These are phyloP conservation scores for Laupala kohalensis DNA, from an alignment of 1,140 invertebrate genomes.

Conservation along the genomic window DNA sequence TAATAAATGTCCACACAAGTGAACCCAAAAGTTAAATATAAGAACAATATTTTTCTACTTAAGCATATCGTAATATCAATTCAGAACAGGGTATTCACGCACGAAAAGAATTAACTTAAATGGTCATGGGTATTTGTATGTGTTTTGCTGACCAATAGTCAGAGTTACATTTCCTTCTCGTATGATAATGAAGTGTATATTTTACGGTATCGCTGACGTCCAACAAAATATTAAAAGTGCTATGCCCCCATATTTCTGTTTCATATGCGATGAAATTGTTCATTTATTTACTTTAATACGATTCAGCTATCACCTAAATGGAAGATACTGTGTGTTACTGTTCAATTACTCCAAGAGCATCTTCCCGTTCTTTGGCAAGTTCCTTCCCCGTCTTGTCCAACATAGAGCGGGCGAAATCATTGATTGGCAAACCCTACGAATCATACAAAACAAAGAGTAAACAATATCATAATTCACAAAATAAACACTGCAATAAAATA, in stretches of 20 bases:
- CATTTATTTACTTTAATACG: too few relatives aligned
- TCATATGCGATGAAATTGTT: too few relatives aligned
- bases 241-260: too few relatives aligned
- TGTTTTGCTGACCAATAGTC: too few relatives aligned
- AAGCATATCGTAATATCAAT: too few relatives aligned
- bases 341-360: slow-evolving; percentile 67
- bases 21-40: too few relatives aligned
- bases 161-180: too few relatives aligned
- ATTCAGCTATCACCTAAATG: slow-evolving; percentile 4
- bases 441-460: not conserved
- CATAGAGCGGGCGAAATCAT: slow-evolving; percentile 74
- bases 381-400: slow-evolving; percentile 80
- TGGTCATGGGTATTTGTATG: too few relatives aligned
- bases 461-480: too few relatives aligned
- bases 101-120: not conserved
- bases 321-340: slow-evolving; percentile 41
- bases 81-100: not conserved
- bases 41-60: too few relatives aligned
- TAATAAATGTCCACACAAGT: too few relatives aligned
- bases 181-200: not conserved
- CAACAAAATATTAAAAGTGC: not conserved
- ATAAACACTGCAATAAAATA: not conserved
- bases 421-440: slow-evolving; percentile 56
- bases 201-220: not conserved
- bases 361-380: slow-evolving; percentile 74